These are phyloP conservation scores for Fukomys damarensis DNA, from an alignment of 2,113 vertebrate species.

Conservation along the genomic window DNA sequence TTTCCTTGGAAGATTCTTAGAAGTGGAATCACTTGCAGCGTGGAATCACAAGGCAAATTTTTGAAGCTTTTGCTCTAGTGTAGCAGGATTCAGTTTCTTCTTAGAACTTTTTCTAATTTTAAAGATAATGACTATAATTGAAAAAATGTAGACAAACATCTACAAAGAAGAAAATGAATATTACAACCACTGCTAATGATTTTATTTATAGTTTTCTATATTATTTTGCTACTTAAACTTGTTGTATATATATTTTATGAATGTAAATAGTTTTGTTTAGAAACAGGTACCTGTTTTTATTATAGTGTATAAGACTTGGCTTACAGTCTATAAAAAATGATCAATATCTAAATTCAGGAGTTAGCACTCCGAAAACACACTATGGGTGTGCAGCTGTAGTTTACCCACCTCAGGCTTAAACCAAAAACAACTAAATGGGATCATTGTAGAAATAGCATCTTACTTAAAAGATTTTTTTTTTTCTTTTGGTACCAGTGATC, in stretches of 20 bases:
- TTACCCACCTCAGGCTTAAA: no score
- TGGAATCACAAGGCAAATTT: background rate
- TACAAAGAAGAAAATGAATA: background rate
- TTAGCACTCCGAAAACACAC: no score
- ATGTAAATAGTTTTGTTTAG: no score
- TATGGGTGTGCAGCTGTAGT: no score
- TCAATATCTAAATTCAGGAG: no score
- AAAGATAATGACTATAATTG: background rate
- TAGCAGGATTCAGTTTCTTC: slow-evolving; percentile 30
- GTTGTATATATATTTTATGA: background rate
- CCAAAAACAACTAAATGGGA: background rate
- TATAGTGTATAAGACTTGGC: no score
- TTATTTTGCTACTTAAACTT: slow-evolving; percentile 33
- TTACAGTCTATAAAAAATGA: no score
- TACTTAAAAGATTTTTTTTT: background rate
- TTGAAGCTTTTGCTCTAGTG: background rate
- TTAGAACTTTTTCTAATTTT: background rate
- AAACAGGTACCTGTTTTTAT: no score
- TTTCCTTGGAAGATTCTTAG: slow-evolving; percentile 37
- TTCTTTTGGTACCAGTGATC: no score
- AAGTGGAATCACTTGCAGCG: slow-evolving; percentile 38
- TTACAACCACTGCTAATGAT: background rate
- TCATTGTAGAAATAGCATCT: background rate
- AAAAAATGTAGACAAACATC: slow-evolving; percentile 1
- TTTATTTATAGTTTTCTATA: slow-evolving; percentile 15